Evolutionary conservation across 30 jellyfish, hydroid and myxozoan genomes (phyloP), one percentile per base, ranked within the genome.

Genomic region (Mastigias papua): DNA sequence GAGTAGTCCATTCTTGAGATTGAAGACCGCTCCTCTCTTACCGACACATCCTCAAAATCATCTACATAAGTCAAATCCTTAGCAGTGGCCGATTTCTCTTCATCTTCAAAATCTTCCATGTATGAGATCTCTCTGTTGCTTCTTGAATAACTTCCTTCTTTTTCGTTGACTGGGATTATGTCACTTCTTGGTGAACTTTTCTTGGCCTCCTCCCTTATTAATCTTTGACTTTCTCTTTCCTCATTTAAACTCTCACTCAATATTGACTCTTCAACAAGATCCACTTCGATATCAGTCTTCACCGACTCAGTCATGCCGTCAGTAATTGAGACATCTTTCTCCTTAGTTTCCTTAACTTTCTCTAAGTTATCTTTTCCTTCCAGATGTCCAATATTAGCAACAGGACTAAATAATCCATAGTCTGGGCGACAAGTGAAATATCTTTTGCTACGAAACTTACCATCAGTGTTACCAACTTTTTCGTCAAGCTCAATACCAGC

Each of bases 401-500:
- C 33, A 0, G 98, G 97, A 48, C 92, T 86, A 82, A 95, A 95
- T 23, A 95, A 33, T 15, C 99, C 99, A 74, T 63, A 73, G 58
- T 90, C 97, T 0, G 83, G 75, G 19, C 48, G 82, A 31, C 99
- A 95, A 9, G 48, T 73, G 74, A 95, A 95, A 70, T 95, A 95
- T 27, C 94, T 92, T 62, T 86, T 86, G 0, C 96, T 97, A 8
- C 89, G 95, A 72, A 90, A 95, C 8, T 97, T 66, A 7, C 99
- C 99, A 73, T 95, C 93, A 22, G 91, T 69, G 66, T 98, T 95
- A 20, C 99, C 99, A 46, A 80, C 58, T 22, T 93, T 63, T 31
- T 64, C 92, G 61, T 95, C 97, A 10, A 95, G 97, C 50, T 86
- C 94, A 54, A 95, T 73, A 2, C 99, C 99, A 27, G 99, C 99